phyloP scores from a whole-genome alignment of 30 jellyfish, hydroid and myxozoan genomes.

The Clytia hemisphaerica region DNA sequence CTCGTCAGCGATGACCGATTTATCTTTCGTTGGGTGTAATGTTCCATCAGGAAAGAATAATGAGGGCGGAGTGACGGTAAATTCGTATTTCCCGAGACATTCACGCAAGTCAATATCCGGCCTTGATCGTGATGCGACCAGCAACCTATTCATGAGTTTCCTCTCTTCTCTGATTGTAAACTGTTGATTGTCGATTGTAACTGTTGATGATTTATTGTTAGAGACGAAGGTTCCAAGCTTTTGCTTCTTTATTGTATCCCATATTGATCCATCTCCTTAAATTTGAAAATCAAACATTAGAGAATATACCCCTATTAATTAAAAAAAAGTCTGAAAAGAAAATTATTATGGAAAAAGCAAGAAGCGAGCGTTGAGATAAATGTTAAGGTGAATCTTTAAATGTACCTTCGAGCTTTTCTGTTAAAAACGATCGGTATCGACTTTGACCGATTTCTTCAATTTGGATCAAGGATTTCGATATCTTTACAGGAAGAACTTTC shows the following conservation, averaged over 20 bases:
- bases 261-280: neutral
- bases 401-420: too few species aligned
- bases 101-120: neutral
- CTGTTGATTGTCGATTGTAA: neutral
- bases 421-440: too few species aligned
- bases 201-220: neutral
- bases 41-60: conserved; percentile 3
- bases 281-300: too few species aligned
- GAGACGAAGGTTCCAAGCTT: neutral
- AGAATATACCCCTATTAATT: too few species aligned
- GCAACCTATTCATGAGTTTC: neutral
- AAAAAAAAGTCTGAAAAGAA: too few species aligned
- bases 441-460: too few species aligned
- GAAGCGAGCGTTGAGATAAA: too few species aligned
- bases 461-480: too few species aligned
- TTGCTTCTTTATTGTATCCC: neutral
- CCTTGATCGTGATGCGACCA: conserved; percentile 2
- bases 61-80: neutral
- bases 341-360: too few species aligned
- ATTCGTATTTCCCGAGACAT: neutral
- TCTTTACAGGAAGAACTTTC: neutral
- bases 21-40: neutral
- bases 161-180: neutral
- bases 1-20: neutral
- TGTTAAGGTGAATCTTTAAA: too few species aligned